A percentile compares a stretch with the other conserved stretches of the same genome.
These are phyloP conservation scores for Calephelis perditalis DNA, from an alignment of 2,888 invertebrate species.

Conservation along the genomic window DNA sequence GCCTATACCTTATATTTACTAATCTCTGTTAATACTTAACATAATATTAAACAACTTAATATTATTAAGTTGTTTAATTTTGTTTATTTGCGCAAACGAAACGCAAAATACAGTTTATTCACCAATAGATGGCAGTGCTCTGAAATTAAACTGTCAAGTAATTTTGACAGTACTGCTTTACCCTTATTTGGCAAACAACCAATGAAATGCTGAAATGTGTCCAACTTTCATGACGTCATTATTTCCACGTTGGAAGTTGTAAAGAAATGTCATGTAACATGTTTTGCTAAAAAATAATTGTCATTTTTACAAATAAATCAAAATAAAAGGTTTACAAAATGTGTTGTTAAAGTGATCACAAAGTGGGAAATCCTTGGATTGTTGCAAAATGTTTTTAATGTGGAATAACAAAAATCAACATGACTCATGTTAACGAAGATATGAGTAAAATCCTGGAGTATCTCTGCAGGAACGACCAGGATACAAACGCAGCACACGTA, in stretches of 20 bases:
- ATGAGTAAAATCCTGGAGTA: conserved; percentile 64
- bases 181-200: conserved; percentile 39
- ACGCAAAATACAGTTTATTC: neutral
- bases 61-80: no score
- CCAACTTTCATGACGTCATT: conserved; percentile 78
- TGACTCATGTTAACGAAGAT: conserved; percentile 60
- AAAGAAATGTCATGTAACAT: conserved; percentile 53
- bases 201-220: conserved; percentile 64
- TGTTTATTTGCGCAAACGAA: neutral
- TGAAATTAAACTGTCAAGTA: no score
- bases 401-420: conserved; percentile 42
- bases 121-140: conserved; percentile 48
- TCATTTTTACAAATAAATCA: conserved; percentile 34
- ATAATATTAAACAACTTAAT: no score
- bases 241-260: conserved; percentile 82
- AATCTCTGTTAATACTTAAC: no score
- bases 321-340: conserved; percentile 14
- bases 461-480: conserved; percentile 56
- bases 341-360: conserved; percentile 19
- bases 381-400: conserved; percentile 37
- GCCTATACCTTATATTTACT: no score
- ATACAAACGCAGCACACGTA: conserved; percentile 40
- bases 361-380: conserved; percentile 17
- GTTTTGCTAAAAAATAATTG: conserved; percentile 47
- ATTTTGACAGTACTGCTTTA: conserved; percentile 41